Base-by-base conservation (phyloP, 2,888 invertebrate genomes). In the Torymus tubicola region DNA sequence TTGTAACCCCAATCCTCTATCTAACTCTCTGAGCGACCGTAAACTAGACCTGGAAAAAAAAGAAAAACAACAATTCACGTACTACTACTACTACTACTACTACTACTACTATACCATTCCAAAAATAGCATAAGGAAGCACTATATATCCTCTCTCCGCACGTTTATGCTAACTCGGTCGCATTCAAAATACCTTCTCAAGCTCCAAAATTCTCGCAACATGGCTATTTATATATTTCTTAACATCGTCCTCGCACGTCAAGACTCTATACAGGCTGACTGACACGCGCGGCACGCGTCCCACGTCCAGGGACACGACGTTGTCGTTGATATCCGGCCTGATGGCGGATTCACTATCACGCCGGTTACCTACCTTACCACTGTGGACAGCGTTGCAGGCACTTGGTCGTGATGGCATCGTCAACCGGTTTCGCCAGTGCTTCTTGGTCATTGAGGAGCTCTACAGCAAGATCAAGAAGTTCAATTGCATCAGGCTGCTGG, bases 321-420 rank as follows among this genome's bases (percentile, higher is more conserved):
- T 88, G 12, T 88, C 87, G 0, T 83, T 88, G 68, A 87, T 87
- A 14, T 88, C 89, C 2, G 90, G 90, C 83, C 89, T 93, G 81
- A 92, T 91, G 87, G 89, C 91, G 3, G 92, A 92, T 84, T 92
- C 92, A 55, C 86, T 92, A 11, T 90, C 91, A 5, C 89, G 94
- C 82, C 93, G 96, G 63, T 92, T 97, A 63, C 94, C 95, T 55
- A 95, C 96, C 57, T 91, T 98, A 77, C 95, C 98, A 2, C 91
- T 98, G 75, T 98, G 98, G 98, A 94, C 96, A 31, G 94, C 95
- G 73, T 91, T 97, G 70, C 95, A 96, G 84, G 94, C 94, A 12
- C 92, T 94, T 5, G 96, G 96, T 2, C 93, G 95, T 55, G 94
- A 96, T 77, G 93, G 94, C 0, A 94, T 98, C 14, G 93, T 95